Base-by-base conservation (phyloP, 2,888 invertebrate genomes). In the Agonum fuliginosum region DNA sequence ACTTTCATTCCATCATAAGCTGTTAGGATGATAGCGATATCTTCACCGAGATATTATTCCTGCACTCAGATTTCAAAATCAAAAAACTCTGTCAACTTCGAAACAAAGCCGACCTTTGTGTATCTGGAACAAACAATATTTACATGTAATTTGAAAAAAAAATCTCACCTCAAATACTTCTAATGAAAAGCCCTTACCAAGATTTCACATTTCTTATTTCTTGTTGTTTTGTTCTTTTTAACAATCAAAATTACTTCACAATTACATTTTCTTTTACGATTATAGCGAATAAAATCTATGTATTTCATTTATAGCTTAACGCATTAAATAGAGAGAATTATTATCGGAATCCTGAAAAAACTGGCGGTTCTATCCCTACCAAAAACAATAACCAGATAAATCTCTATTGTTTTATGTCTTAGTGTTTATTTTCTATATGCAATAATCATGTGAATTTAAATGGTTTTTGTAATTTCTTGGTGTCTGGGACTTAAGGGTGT, bases 41-140 rank as follows among this genome's bases (percentile, higher is more conserved):
- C 58, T 62, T 62, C 58, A 14, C 14, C 30, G 12, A 3, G 58
- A 62, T 62, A 62, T 27, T 30, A 54, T 22, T 54, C 54, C 54
- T 54, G 54, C 12, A n/a, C 37, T 10, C 10, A n/a, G 37, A 37
- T 37, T 3, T 37, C 12, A 46, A 46, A 46, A 62, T 17, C 30
- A 27, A 27, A 62, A 14, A 19, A 62, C 30, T 62, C 58, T 62
- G 46, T 12, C 17, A 17, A 62, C 27, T 62, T 30, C 30, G 58
- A 62, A 62, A 62, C 17, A 27, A 62, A 62, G 27, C 30, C 30
- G 58, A 4, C 58, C 30, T 62, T 62, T 14, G 58, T 30, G 58
- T 62, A 62, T 62, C 58, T 62, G 58, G n/a, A 62, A 62, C 58
- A 62, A 62, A 62, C n/a, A 62, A 62, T 27, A 62, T 34, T 17